Conservation (phyloP, 2,797 vertebrate genomes). For the Pipistrellus pygmaeus region DNA sequence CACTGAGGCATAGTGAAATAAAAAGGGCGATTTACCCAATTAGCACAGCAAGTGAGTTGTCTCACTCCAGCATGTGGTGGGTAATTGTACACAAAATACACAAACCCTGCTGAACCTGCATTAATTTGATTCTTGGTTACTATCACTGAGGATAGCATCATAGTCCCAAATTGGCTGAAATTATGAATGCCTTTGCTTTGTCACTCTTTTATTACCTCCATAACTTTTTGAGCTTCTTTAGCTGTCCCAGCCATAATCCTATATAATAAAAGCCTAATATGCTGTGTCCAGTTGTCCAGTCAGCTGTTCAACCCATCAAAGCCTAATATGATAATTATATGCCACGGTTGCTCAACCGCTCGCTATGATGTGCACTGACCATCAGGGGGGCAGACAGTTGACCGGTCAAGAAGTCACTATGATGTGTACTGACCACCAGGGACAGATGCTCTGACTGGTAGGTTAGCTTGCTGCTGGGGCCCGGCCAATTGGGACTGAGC, state of each 20-base stretch:
- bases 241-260: not conserved
- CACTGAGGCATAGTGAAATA: constrained; percentile 61
- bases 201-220: constrained; percentile 26
- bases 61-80: constrained; percentile 61
- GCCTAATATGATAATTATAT: no score
- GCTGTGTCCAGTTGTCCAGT: no score
- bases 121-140: constrained; percentile 70
- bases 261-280: no score
- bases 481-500: no score
- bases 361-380: no score
- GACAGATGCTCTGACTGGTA: no score
- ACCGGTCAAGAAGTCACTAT: no score
- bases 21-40: constrained; percentile 71
- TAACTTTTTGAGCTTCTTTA: not conserved
- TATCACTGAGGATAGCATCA: not conserved
- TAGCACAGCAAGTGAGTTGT: constrained; percentile 74
- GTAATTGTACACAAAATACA: constrained; percentile 66
- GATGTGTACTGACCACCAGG: no score
- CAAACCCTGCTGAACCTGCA: constrained; percentile 39
- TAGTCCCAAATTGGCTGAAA: constrained; percentile 41
- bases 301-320: no score
- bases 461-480: no score
- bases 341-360: no score
- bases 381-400: no score
- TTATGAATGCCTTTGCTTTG: not conserved